Evolutionary conservation across 2,797 vertebrate species (phyloP), one percentile per base, ranked within the genome.

Genomic region (Benthosema pterotum): DNA sequence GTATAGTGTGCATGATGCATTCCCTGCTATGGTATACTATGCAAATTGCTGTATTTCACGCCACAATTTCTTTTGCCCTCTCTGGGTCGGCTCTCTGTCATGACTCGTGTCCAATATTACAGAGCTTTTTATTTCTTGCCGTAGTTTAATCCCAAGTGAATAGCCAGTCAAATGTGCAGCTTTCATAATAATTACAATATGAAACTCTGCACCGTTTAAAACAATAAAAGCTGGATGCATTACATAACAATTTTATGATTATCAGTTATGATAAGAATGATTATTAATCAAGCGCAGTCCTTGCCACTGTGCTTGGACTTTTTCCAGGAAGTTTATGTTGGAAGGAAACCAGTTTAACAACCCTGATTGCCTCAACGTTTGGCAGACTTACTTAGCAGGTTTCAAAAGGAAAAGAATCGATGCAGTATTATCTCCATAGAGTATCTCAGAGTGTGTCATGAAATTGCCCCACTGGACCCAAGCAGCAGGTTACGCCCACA

Each of bases 321-420:
- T 63, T 57, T 16, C 13, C 12, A 28, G 17, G 16, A 18, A 25
- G 32, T 42, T 15, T 14, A 18, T 52, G 7, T 65, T 61, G 67
- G 49, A 69, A 63, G 67, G 49, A 69, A 87, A 88, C 79, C 72
- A 79, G 83, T 89, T 69, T 2, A 57, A 57, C 78, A 58, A 62
- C 65, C 47, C 52, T 25, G 65, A 68, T 64, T 69, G 28, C 48
- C 51, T 57, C 38, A 13, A 60, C 69, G 65, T 69, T 53, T 60
- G 45, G 38, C 59, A 14, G 49, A 69, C 76, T 83, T 69, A 63
- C 79, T 66, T 7, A 83, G 76, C 85, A 77, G 69, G 88, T 88
- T 87, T 81, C 43, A 63, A 53, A 60, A 57, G 53, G 43, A 42
- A 65, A 69, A 18, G 32, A 68, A 38, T 63, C 15, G 0, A 42